phyloP scores from a whole-genome alignment of 2,113 vertebrate genomes.

The Xiphophorus couchianus region DNA sequence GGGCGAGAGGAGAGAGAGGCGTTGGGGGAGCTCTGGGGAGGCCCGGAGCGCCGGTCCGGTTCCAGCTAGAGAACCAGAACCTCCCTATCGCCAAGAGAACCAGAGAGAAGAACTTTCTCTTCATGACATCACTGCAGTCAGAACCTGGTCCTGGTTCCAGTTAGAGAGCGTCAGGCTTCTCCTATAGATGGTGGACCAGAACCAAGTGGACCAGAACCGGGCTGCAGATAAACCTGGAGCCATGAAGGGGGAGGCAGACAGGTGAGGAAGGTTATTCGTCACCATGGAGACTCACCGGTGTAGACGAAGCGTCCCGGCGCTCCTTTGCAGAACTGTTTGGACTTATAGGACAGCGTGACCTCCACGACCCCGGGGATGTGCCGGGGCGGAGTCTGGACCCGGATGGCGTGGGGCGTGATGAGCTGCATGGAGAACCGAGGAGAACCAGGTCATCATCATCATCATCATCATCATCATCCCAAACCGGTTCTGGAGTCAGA shows the following conservation, averaged over 20 bases:
- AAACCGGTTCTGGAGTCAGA: background rate
- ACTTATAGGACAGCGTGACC: constrained; percentile 77
- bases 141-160: too few species aligned
- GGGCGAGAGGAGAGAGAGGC: background rate
- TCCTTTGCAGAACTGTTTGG: constrained; percentile 79
- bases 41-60: constrained; percentile 13
- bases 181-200: too few species aligned
- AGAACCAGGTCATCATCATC: background rate
- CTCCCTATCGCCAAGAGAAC: too few species aligned
- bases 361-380: constrained; percentile 75
- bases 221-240: too few species aligned
- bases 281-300: constrained; percentile 50
- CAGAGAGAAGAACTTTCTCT: background rate
- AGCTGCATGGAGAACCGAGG: constrained; percentile 38
- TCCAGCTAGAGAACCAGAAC: background rate
- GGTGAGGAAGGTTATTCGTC: too few species aligned
- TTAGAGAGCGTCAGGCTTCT: too few species aligned
- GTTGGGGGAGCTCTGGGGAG: background rate
- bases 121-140: too few species aligned
- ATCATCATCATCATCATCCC: background rate
- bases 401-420: constrained; percentile 74
- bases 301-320: constrained; percentile 75
- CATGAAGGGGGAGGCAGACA: too few species aligned
- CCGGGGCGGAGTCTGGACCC: constrained; percentile 72
- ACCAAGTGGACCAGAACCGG: too few species aligned